Percentiles rank a stretch among this genome's conserved stretches.
Conservation (phyloP, 2,888 invertebrate species). For the Gibbula magus region DNA sequence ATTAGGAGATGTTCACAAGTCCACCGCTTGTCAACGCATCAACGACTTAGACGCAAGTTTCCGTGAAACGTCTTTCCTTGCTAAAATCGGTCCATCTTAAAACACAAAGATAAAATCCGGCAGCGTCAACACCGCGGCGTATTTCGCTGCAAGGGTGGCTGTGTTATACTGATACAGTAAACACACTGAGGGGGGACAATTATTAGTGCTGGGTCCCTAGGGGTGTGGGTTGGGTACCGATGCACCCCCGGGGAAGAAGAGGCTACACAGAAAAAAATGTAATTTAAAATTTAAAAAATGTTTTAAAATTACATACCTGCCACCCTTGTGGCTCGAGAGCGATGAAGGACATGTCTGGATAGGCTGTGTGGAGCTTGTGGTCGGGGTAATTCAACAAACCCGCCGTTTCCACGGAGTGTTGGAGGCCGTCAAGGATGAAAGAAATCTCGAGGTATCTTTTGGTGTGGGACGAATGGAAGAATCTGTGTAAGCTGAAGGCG, state of each 20-base stretch:
- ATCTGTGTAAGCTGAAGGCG: background rate
- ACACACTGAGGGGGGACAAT: conserved; percentile 12
- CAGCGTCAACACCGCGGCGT: background rate
- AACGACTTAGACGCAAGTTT: no score
- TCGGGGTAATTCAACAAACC: conserved; percentile 10
- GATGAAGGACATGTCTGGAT: conserved; percentile 59
- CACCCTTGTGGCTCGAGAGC: conserved; percentile 65
- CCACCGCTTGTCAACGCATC: no score
- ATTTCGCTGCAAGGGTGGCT: background rate
- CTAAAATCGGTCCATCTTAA: background rate
- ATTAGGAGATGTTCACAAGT: no score
- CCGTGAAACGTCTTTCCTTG: no score
- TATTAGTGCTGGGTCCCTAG: background rate
- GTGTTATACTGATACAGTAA: background rate
- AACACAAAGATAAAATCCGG: conserved; percentile 8
- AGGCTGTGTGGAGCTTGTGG: background rate
- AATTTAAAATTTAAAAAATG: background rate
- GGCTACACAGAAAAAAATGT: background rate
- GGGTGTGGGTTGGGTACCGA: background rate
- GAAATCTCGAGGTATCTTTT: background rate
- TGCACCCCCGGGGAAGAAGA: background rate
- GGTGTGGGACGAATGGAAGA: background rate
- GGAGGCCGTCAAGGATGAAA: background rate
- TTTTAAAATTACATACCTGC: conserved; percentile 59
- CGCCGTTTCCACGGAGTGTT: background rate